These are phyloP conservation scores for Eulemur albifrons DNA, from an alignment of 2,797 vertebrate species.

Conservation along the genomic window DNA sequence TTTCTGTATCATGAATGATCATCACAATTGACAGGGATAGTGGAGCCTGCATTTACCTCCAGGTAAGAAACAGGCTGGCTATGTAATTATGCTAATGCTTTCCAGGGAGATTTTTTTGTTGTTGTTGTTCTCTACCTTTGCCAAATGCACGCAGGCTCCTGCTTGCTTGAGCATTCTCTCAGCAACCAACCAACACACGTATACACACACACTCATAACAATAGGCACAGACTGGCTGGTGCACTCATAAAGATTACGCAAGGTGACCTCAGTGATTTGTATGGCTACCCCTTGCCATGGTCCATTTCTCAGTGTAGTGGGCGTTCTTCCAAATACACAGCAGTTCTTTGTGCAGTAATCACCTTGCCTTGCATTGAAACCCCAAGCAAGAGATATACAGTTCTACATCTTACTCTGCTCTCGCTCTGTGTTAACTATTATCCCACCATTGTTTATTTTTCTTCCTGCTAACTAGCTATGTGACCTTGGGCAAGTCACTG, in stretches of 20 bases:
- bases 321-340: slow-evolving; percentile 51
- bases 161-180: not conserved
- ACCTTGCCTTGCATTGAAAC: not conserved
- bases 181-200: not conserved
- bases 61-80: slow-evolving; percentile 49
- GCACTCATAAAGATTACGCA: not conserved
- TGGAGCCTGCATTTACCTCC: slow-evolving; percentile 7
- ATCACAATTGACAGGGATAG: not conserved
- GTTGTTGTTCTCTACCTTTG: slow-evolving; percentile 16
- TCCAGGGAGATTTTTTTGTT: not conserved
- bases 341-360: not conserved
- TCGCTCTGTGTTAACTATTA: not conserved
- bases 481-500: not conserved
- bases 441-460: not conserved
- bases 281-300: not conserved
- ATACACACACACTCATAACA: not conserved
- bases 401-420: not conserved
- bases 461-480: not conserved
- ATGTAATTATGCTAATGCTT: slow-evolving; percentile 53
- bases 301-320: slow-evolving; percentile 43
- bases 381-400: not conserved
- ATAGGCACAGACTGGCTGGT: not conserved
- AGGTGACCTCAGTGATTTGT: slow-evolving; percentile 63
- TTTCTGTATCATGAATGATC: not conserved
- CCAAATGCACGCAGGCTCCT: slow-evolving; percentile 1